Base-by-base conservation (phyloP, 2,113 vertebrate species). In the Anguilla japonica region DNA sequence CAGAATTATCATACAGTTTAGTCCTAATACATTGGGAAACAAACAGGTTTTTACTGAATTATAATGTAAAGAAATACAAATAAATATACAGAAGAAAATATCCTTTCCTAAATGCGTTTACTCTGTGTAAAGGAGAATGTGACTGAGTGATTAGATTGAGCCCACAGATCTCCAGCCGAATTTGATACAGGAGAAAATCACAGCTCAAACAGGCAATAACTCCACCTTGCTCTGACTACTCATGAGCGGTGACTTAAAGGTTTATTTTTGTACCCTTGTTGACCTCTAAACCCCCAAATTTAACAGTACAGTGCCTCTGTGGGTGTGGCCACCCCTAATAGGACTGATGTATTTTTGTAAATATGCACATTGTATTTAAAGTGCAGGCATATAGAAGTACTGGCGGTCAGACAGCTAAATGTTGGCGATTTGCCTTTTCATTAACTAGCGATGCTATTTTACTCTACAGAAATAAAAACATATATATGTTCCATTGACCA, bases 281-380 rank as follows among this genome's bases (percentile, higher is more conserved):
- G 29, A 60, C 11, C 39, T 79, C 50, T 53, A 81, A 26, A 81
- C 43, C n/a, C 26, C 22, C 15, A 39, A 80, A 85, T 53, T 34
- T n/a, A 85, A 20, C 53, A 3, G 20, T 1, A 40, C n/a, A 11
- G 39, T 43, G 79, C 34, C 80, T 56, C 40, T 60, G 41, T 18
- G 56, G 79, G 40, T 81, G 41, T 81, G 41, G 41, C 80, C 13
- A 50, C 41, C 84, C 87, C 88, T 41, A 39, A 39, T 29, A 8
- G 5, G 71, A 75, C 26, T 86, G 8, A 4, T 41, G 82, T 83
- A 78, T 84, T 89, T 90, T 88, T 89, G 86, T 83, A 89, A 41
- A 83, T 78, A 67, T n/a, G 84, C 80, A 0, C 34, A 80, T 81
- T 85, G 34, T 82, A 50, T 79, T 57, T 57, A 50, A 78, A 83